Conservation (phyloP, 1,140 invertebrate genomes). For the Aporrectodea caliginosa region DNA sequence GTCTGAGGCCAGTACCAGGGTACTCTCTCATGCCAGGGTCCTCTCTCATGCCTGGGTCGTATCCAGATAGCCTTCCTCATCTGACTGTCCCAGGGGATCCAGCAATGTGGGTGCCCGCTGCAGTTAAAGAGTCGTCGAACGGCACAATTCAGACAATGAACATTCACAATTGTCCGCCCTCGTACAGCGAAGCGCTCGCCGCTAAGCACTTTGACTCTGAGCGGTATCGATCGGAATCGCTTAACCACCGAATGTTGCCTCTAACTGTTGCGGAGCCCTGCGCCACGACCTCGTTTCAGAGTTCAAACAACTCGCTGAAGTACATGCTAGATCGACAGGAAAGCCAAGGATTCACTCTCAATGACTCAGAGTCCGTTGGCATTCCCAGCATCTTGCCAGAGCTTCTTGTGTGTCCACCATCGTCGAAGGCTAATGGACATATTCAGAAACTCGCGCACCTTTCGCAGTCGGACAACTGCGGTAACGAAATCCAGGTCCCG, state of each 20-base stretch:
- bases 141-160: no score
- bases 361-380: not conserved
- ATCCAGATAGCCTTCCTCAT: no score
- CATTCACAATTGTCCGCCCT: not conserved
- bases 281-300: not conserved
- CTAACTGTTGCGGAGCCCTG: no score
- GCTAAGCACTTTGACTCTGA: not conserved
- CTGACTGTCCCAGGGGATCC: no score
- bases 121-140: no score
- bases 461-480: not conserved
- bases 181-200: not conserved
- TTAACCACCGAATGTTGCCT: not conserved
- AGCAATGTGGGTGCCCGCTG: no score
- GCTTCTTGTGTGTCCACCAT: not conserved
- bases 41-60: no score
- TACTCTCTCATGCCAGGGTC: no score
- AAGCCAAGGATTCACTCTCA: constrained; percentile 12
- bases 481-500: no score
- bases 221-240: not conserved
- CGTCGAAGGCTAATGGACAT: not conserved
- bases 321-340: not conserved
- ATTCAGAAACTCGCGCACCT: no score
- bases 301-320: not conserved
- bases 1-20: no score
- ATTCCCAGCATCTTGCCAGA: not conserved